Evolutionary conservation across 2,888 invertebrate species (phyloP), one percentile per base, ranked within the genome.

Genomic region (Phaonia tiefii): DNA sequence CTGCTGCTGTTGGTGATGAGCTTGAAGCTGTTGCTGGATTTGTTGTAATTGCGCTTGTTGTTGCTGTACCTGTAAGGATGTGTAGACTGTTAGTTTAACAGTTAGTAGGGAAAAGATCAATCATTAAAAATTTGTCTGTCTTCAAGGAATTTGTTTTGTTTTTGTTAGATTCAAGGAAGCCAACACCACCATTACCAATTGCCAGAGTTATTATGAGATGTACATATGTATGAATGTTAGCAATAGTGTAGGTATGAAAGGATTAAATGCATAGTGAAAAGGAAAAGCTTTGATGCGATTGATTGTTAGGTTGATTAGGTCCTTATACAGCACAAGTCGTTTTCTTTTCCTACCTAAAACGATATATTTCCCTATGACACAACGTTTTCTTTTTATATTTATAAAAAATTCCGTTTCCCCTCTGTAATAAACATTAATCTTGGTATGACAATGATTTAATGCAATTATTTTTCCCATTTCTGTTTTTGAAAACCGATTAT

Each of bases 1-100:
- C 26, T 89, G 90, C 79, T 89, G 83, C 49, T 83, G 85, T 79
- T 84, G 75, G 65, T 85, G 74, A 69, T 84, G 83, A 80, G 84
- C 51, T 84, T 86, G 79, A 60, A 81, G 76, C 73, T 84, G 84
- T 44, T 82, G 74, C 44, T 84, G 85, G 25, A 81, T 79, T 44
- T 83, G 84, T 79, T 85, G 85, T 58, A 82, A 82, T 72, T 84
- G 84, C 25, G 80, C 83, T 74, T 82, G 84, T 74, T 86, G 85
- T 63, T 85, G 84, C 70, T 85, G 83, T 77, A 83, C 84, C 75
- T 83, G 85, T 67, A 84, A 82, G 77, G 79, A 84, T 42, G 84
- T 83, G 75, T 75, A 81, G 81, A 81, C 81, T 81, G 81, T 81
- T 81, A 81, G 84, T 82, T 63, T 66, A 82, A 79, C 60, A 78